phyloP scores from a whole-genome alignment of 2,888 invertebrate species.

The Oscheius sp. region DNA sequence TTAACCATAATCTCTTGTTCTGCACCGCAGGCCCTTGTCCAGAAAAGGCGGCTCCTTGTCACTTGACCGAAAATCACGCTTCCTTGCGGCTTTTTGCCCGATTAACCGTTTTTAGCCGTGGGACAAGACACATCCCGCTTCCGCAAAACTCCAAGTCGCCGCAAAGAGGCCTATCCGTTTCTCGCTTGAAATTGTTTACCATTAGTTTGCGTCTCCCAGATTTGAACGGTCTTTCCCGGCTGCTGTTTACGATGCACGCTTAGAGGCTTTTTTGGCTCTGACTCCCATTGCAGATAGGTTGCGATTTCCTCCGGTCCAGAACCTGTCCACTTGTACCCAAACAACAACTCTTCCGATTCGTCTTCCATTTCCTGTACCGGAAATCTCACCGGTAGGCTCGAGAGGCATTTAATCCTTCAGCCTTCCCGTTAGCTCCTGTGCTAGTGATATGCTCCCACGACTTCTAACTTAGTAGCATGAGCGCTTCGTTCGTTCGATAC shows the following conservation, averaged over 20 bases:
- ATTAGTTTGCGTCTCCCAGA: slow-evolving; percentile 32
- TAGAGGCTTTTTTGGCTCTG: slow-evolving; percentile 26
- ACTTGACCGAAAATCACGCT: slow-evolving; percentile 6
- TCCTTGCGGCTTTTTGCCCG: neutral
- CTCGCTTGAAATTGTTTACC: slow-evolving; percentile 31
- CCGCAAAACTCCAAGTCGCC: neutral
- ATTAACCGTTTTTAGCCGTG: neutral
- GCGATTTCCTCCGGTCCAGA: slow-evolving; percentile 29
- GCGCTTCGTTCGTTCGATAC: too few species aligned
- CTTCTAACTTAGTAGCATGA: too few species aligned
- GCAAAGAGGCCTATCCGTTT: slow-evolving; percentile 1
- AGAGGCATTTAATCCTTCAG: too few species aligned
- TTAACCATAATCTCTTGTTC: slow-evolving; percentile 26
- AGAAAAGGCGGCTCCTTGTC: slow-evolving; percentile 10
- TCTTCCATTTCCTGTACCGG: slow-evolving; percentile 9
- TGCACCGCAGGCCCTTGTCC: slow-evolving; percentile 19
- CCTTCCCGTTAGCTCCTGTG: too few species aligned
- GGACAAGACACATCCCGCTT: neutral
- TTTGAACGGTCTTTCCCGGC: slow-evolving; percentile 6
- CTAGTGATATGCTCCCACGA: too few species aligned
- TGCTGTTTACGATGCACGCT: slow-evolving; percentile 32
- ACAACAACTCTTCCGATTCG: slow-evolving; percentile 24
- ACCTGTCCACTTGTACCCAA: slow-evolving; percentile 29
- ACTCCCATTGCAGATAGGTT: slow-evolving; percentile 33
- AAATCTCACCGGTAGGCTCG: neutral